Conservation (phyloP, 2,113 vertebrate genomes). For the Taurulus bubalis region DNA sequence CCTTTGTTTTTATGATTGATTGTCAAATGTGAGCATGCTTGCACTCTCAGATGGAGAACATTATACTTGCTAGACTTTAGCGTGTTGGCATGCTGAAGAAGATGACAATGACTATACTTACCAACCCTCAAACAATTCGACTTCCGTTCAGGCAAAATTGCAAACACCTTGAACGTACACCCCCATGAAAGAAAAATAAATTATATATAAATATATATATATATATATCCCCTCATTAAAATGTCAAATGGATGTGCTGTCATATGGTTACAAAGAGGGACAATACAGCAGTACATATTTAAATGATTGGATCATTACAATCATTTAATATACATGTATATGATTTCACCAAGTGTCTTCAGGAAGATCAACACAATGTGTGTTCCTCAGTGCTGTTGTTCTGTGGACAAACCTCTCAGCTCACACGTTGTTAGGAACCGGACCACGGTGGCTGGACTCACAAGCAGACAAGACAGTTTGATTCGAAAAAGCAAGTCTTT, state of each 20-base stretch:
- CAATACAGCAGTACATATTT: not conserved
- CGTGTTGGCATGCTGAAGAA: not conserved
- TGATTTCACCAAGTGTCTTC: not conserved
- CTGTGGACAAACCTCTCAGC: conserved; percentile 12
- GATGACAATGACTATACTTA: too few relatives aligned
- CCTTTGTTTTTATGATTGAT: not conserved
- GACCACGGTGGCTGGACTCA: too few relatives aligned
- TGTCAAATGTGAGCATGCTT: not conserved
- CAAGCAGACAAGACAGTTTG: too few relatives aligned
- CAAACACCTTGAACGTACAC: too few relatives aligned
- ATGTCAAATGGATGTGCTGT: not conserved
- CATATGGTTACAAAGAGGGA: not conserved
- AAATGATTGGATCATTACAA: not conserved
- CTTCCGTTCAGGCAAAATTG: too few relatives aligned
- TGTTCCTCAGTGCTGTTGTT: not conserved
- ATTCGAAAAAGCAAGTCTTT: too few relatives aligned
- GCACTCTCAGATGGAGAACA: not conserved
- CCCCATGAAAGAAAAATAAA: too few relatives aligned
- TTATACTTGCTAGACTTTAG: too few relatives aligned
- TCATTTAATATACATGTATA: too few relatives aligned
- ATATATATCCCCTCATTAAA: not conserved
- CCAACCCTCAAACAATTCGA: too few relatives aligned
- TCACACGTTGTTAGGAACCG: too few relatives aligned
- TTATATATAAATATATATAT: too few relatives aligned
- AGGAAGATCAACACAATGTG: not conserved